Base-by-base conservation (phyloP, 2,797 vertebrate species). In the Clamator glandarius region DNA sequence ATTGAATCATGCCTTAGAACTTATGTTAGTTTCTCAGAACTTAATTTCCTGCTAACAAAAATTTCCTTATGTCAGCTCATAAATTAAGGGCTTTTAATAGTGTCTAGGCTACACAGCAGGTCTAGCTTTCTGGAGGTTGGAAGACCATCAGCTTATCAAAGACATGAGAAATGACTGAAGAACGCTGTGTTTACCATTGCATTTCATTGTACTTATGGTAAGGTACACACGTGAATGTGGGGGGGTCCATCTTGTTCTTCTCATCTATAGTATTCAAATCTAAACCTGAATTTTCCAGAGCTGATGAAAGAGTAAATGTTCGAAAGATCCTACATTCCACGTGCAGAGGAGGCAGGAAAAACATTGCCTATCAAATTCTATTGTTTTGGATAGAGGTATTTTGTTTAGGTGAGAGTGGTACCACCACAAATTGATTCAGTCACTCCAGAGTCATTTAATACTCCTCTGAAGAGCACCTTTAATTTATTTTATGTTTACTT, bases 401-500 rank as follows among this genome's bases (percentile, higher is more conserved):
- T 74, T 29, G 2, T 54, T 90, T 35, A 46, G 39, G 21, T 23
- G 24, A 77, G n/a, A 57, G 18, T 41, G 12, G n/a, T 59, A 76
- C 8, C 23, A 61, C 39, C 14, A 74, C 39, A 81, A 69, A 82
- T 41, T 7, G 44, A 74, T 36, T 20, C 16, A 52, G 79, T 94
- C 20, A 69, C 13, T 78, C 57, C 9, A 5, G 4, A 89, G 69
- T 18, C 2, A 73, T 82, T 82, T 78, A 82, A 68, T 84, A 78
- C 44, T 50, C 11, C 35, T 87, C 20, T 61, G 44, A 75, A 87
- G 74, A 79, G 15, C 36, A 86, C 72, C 20, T 74, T 81, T 89
- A 41, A 89, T 90, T 94, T 94, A 90, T 44, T 88, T 85, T 11
- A 84, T 86, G 48, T 93, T 95, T 96, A 90, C 55, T 66, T 70